Conservation (phyloP, 1,140 invertebrate genomes). For the Asbolus verrucosus region DNA sequence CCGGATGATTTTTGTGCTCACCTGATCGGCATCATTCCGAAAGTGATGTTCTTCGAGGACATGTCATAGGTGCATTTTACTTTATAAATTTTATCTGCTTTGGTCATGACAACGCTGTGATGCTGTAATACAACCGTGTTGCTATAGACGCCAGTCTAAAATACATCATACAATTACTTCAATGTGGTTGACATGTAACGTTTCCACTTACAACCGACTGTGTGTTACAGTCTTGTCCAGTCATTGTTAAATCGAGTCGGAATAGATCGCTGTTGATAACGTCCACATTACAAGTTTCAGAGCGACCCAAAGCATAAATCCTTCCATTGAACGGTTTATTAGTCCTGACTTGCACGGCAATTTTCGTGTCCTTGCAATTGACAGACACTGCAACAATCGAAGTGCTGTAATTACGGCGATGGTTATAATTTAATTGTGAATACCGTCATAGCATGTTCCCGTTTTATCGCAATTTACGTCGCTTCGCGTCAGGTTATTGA, state of each 20-base stretch:
- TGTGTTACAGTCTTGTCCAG: constrained; percentile 93
- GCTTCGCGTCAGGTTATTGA: constrained; percentile 79
- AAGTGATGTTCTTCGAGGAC: constrained; percentile 95
- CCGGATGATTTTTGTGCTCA: constrained; percentile 60
- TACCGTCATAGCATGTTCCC: constrained; percentile 95
- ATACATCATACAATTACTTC: not conserved
- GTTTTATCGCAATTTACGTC: constrained; percentile 93
- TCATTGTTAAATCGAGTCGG: constrained; percentile 91
- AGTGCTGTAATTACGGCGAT: not conserved
- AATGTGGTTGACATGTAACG: no score
- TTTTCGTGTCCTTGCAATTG: constrained; percentile 93
- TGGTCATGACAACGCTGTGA: constrained; percentile 96
- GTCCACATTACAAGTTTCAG: constrained; percentile 95
- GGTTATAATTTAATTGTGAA: constrained; percentile 52
- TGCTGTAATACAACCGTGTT: constrained; percentile 96
- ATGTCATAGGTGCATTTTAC: constrained; percentile 97
- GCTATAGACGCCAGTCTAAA: constrained; percentile 90
- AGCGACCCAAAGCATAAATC: constrained; percentile 92
- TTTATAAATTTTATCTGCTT: constrained; percentile 97
- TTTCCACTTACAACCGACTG: constrained; percentile 83
- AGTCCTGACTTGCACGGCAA: constrained; percentile 91
- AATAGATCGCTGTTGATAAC: constrained; percentile 93
- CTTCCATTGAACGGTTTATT: constrained; percentile 95
- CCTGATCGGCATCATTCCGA: constrained; percentile 97
- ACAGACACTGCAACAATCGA: constrained; percentile 80